Percentiles rank a stretch among this genome's conserved stretches.
Evolutionary conservation across 2,113 vertebrate genomes (phyloP).

Genomic region (Chunga burmeisteri): DNA sequence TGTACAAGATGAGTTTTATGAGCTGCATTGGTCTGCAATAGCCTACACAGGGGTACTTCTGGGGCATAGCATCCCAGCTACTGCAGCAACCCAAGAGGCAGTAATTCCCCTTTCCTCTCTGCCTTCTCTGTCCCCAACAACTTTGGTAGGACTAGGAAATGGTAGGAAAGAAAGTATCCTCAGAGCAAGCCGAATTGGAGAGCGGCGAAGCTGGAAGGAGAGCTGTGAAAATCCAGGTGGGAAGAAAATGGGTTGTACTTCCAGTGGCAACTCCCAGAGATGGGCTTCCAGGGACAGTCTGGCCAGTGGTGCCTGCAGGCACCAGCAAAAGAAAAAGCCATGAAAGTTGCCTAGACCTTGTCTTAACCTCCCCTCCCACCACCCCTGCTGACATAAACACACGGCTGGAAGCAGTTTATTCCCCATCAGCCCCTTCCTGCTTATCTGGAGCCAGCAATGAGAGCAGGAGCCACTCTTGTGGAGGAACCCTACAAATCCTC

Average conservation of each 20-base stretch:
- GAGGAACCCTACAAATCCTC: conserved; percentile 1
- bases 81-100: background rate
- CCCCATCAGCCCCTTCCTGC: background rate
- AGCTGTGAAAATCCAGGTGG: background rate
- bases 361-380: background rate
- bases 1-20: too few species aligned
- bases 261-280: background rate
- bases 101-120: background rate
- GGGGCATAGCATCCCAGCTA: rapidly evolving
- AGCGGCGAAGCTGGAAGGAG: background rate
- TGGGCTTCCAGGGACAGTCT: background rate
- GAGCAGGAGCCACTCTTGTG: background rate
- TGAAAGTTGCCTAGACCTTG: background rate
- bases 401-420: background rate
- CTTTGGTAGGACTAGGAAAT: background rate
- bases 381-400: rapidly evolving
- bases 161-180: background rate
- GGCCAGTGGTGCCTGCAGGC: background rate
- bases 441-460: background rate
- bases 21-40: background rate
- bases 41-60: background rate
- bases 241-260: background rate
- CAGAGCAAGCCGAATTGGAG: rapidly evolving
- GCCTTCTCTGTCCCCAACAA: background rate
- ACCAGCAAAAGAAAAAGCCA: background rate